phyloP scores from a whole-genome alignment of 2,888 invertebrate species.

The Peribatodes rhomboidaria region DNA sequence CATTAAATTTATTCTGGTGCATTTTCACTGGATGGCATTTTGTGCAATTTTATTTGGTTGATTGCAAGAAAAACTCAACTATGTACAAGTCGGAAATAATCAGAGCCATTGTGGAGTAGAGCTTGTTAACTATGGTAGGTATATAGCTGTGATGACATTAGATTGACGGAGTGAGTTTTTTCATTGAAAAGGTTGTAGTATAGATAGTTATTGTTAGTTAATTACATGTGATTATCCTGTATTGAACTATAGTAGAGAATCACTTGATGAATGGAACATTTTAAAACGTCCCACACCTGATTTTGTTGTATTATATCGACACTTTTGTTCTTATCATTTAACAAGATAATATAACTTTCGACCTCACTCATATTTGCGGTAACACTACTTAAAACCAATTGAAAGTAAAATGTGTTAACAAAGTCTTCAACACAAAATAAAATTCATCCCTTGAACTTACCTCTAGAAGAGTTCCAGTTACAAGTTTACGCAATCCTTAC shows the following conservation, averaged over 20 bases:
- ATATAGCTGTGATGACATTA: conserved; percentile 18
- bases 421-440: background rate
- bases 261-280: background rate
- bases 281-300: background rate
- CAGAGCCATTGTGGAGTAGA: background rate
- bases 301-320: background rate
- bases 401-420: background rate
- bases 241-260: conserved; percentile 14
- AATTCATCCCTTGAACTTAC: conserved; percentile 51
- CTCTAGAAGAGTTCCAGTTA: conserved; percentile 63
- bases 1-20: conserved; percentile 47
- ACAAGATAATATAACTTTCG: background rate
- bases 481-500: conserved; percentile 78
- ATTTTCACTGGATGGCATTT: conserved; percentile 43
- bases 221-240: conserved; percentile 55
- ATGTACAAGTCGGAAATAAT: conserved; percentile 17
- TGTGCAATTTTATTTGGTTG: conserved; percentile 31
- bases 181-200: conserved; percentile 12
- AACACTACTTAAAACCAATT: conserved; percentile 3
- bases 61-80: conserved; percentile 43
- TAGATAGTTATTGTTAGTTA: conserved; percentile 26
- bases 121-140: conserved; percentile 4
- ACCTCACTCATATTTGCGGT: conserved; percentile 5
- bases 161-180: conserved; percentile 14
- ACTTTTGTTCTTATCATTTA: background rate